Percentiles rank a stretch among this genome's conserved stretches.
Conservation (phyloP, 2,797 vertebrate species). For the Perodicticus potto region DNA sequence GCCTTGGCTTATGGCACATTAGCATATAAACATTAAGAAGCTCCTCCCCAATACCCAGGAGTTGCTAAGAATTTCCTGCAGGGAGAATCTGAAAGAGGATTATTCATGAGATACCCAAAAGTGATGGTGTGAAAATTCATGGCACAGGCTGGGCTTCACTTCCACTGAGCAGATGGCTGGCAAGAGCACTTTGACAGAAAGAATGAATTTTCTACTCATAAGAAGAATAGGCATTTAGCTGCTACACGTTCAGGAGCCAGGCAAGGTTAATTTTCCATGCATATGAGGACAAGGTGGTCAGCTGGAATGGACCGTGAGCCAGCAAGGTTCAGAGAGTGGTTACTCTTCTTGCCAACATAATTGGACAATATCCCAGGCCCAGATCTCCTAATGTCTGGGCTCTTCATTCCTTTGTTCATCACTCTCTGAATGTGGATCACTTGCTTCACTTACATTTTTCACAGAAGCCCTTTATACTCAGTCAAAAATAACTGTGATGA, state of each 20-base stretch:
- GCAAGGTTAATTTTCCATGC: not conserved
- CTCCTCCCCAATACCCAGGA: accelerated
- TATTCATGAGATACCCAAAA: not conserved
- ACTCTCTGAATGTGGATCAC: not conserved
- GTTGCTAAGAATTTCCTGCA: not conserved
- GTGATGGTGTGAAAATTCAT: not conserved
- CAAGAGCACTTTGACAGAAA: not conserved
- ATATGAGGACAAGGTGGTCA: not conserved
- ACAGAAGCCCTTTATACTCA: not conserved
- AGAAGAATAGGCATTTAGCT: not conserved
- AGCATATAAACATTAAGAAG: not conserved
- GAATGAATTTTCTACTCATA: not conserved
- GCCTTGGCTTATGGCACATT: not conserved
- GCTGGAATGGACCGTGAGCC: not conserved
- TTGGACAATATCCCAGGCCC: not conserved
- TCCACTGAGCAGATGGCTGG: not conserved
- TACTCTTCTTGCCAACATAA: not conserved
- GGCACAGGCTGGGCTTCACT: not conserved
- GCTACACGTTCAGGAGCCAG: not conserved
- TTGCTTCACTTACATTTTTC: not conserved
- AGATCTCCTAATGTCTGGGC: not conserved
- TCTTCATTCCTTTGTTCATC: not conserved
- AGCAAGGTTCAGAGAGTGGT: not conserved
- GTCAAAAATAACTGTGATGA: not conserved
- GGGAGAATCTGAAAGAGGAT: not conserved